Evolutionary conservation across 2,888 invertebrate genomes (phyloP), one percentile per base, ranked within the genome.

Genomic region (Malacosoma neustria): DNA sequence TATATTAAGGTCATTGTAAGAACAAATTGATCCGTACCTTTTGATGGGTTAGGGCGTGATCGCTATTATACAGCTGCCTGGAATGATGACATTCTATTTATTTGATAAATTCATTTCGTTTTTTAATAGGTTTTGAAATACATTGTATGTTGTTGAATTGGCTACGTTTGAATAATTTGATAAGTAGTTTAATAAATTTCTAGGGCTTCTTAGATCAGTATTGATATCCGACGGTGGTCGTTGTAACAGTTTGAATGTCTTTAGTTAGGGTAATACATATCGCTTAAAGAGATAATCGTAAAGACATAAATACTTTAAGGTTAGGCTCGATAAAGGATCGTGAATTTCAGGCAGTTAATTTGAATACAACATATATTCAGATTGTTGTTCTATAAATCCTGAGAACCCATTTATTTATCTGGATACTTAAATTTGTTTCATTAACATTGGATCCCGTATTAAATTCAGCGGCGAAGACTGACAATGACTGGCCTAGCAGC

Each of bases 1-100:
- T 66, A 76, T 75, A 80, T 80, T 75, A 73, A 67, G 64, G 70
- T 79, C 72, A 76, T 81, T 81, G 80, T 79, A 58, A 67, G 68
- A 74, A 70, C 74, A 80, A 81, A 82, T 81, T 80, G 77, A 77
- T 72, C 70, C 57, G 66, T 67, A 65, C 66, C 62, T 57, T 51
- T 48, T 55, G 59, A 63, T 58, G 64, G 60, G 65, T 51, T 68
- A 67, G 65, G 63, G 64, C 62, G 59, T 61, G 58, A 60, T 57
- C 57, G 61, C 61, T 60, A 62, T 67, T 65, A 63, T 61, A 58
- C 61, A 57, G 61, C 22, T 22, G 22, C 22, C n/a, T 5, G 56
- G 50, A 47, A 53, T 43, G 38, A 45, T 41, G 43, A 47, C 46
- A 52, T 49, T 54, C 53, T 63, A 56, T 54, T 57, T 9, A 7